phyloP scores from a whole-genome alignment of 1,140 invertebrate species.

The Drosophila suzukii region DNA sequence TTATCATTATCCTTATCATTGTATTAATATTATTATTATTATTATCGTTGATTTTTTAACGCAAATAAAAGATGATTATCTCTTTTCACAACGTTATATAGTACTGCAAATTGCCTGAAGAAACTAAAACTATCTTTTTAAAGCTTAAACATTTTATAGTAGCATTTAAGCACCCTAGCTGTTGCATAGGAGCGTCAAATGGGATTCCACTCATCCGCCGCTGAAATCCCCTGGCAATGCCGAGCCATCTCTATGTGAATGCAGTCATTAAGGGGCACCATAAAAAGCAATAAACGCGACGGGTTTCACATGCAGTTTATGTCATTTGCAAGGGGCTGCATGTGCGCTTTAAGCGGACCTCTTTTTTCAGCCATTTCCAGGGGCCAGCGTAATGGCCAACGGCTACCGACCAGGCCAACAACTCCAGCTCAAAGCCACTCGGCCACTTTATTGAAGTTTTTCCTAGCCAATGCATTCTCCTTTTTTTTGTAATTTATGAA shows the following conservation, averaged over 20 bases:
- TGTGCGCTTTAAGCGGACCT: constrained; percentile 61
- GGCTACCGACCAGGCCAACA: constrained; percentile 1
- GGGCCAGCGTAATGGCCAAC: constrained; percentile 30
- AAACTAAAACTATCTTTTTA: background rate
- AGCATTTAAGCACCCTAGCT: background rate
- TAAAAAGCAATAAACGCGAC: constrained; percentile 78
- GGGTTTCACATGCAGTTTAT: constrained; percentile 68
- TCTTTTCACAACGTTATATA: too few relatives aligned
- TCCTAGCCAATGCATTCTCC: constrained; percentile 22
- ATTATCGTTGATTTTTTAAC: too few relatives aligned
- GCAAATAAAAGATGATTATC: too few relatives aligned
- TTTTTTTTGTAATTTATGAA: constrained; percentile 59
- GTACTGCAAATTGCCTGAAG: too few relatives aligned
- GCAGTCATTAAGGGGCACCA: constrained; percentile 72
- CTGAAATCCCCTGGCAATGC: background rate
- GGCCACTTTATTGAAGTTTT: constrained; percentile 56
- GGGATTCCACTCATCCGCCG: background rate
- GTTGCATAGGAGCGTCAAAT: constrained; percentile 11
- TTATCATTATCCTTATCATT: too few relatives aligned
- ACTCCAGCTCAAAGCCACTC: constrained; percentile 28
- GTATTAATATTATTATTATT: too few relatives aligned
- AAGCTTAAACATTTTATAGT: background rate
- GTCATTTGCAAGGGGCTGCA: constrained; percentile 62
- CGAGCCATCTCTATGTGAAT: constrained; percentile 35
- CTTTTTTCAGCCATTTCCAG: constrained; percentile 19